Evolutionary conservation across 2,113 vertebrate genomes (phyloP), one percentile per base, ranked within the genome.

Genomic region (Heptranchias perlo): DNA sequence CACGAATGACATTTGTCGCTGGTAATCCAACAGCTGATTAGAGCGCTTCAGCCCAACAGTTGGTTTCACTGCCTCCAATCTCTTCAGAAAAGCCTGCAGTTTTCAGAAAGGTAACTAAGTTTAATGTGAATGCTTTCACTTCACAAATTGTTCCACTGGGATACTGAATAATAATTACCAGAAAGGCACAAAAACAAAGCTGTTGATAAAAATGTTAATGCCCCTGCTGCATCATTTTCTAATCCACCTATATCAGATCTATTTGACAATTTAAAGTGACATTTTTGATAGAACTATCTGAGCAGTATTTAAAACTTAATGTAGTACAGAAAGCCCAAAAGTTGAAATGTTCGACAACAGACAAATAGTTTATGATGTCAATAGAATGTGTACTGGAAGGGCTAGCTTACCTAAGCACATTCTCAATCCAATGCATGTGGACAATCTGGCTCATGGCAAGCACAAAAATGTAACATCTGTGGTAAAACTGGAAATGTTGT

Each of bases 41-140:
- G 98, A 97, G 18, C 99, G 98, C 82, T 96, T 98, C 97, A 99
- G 97, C 49, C 98, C 98, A 96, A 97, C 97, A 28, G 99, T 98
- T 39, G 99, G 98, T 96, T 99, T 99, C 96, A 99, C 98, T 0
- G 98, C 97, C 97, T 99, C 98, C 96, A 99, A 97, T 96, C 98
- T 98, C 97, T 98, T 99, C 96, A 99, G 97, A 49, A 99, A 98
- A 96, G 98, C 98, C 99, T 99, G 97, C 84, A 96, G 94, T 54
- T 28, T 95, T 49, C 39, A 69, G 44, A 95, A 7, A 49, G 14
- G 13, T 1, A 95, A 7, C 28, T 5, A 31, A 95, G 3, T 61
- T 69, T 49, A 69, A 95, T 49, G 7, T 6, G 31, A 67, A 49
- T 47, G 11, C n/a, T 95, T 47, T 52, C 28, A 95, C 10, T 0